Percentiles rank a stretch among this genome's conserved stretches.
These are phyloP conservation scores for Ailuropoda melanoleuca DNA, from an alignment of 2,113 vertebrate genomes.

Conservation along the genomic window DNA sequence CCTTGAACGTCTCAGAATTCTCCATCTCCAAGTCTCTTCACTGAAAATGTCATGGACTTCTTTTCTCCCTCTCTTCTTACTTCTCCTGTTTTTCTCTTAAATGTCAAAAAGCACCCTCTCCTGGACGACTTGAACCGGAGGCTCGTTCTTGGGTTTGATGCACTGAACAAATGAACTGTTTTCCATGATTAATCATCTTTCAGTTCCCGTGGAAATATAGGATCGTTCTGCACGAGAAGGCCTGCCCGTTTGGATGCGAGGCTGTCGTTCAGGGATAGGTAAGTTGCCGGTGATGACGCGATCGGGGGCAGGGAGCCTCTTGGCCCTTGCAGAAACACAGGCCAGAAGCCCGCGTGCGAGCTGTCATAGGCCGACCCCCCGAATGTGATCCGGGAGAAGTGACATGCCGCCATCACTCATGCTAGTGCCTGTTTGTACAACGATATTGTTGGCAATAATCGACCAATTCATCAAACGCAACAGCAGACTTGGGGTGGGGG, in stretches of 20 bases:
- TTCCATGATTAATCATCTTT: neutral
- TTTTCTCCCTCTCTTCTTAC: neutral
- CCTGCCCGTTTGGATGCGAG: neutral
- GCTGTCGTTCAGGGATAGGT: neutral
- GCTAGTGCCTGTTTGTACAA: neutral
- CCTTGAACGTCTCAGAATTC: neutral
- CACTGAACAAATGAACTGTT: neutral
- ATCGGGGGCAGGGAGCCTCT: neutral
- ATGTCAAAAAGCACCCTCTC: neutral
- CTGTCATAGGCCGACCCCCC: neutral
- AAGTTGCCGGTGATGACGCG: neutral
- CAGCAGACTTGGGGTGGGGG: neutral
- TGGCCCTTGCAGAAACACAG: neutral
- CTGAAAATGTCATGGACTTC: neutral
- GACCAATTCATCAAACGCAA: neutral
- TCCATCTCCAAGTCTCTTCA: neutral
- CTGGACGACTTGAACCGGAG: neutral
- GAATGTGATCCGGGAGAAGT: neutral
- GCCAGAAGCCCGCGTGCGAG: neutral
- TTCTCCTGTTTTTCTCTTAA: neutral
- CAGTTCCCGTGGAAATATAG: neutral
- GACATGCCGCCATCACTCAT: neutral
- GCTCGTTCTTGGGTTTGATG: neutral
- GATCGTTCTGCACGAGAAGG: neutral
- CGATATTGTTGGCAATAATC: constrained; percentile 35